A percentile compares a stretch with the other conserved stretches of the same genome.
Conservation (phyloP, 1,140 invertebrate species). For the Drosophila miranda region DNA sequence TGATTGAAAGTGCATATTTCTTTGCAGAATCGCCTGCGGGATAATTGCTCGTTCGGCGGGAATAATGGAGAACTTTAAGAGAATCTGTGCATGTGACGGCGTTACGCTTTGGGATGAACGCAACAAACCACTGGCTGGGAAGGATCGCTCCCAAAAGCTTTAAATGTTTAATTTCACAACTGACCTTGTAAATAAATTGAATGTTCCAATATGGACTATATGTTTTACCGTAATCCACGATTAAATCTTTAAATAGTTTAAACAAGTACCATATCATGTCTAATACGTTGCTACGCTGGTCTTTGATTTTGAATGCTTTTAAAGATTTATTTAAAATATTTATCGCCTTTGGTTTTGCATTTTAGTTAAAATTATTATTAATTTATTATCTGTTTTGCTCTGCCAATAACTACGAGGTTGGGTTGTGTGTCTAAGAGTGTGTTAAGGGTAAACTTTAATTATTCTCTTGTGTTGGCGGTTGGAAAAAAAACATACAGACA, state of each 20-base stretch:
- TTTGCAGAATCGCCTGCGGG: slow-evolving; percentile 87
- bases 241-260: not conserved
- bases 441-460: slow-evolving; percentile 34
- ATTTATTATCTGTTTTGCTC: slow-evolving; percentile 66
- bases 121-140: slow-evolving; percentile 81
- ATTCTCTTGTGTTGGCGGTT: slow-evolving; percentile 18
- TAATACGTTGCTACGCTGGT: too few species aligned
- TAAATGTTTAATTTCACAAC: slow-evolving; percentile 9
- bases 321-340: slow-evolving; percentile 81
- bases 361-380: slow-evolving; percentile 63
- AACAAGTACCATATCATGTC: not conserved
- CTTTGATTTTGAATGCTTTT: slow-evolving; percentile 60
- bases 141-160: slow-evolving; percentile 63
- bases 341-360: slow-evolving; percentile 43
- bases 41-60: slow-evolving; percentile 92
- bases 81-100: slow-evolving; percentile 92
- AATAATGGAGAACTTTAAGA: slow-evolving; percentile 91
- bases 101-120: slow-evolving; percentile 90
- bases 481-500: slow-evolving; percentile 63
- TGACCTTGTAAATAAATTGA: slow-evolving; percentile 33
- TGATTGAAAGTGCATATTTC: not conserved
- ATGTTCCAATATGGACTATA: not conserved
- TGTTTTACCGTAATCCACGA: too few species aligned
- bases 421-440: slow-evolving; percentile 19
- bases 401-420: slow-evolving; percentile 42